Percentiles rank a stretch among this genome's conserved stretches.
phyloP scores from a whole-genome alignment of 2,888 invertebrate species.

The Scrobipalpa atriplicella region DNA sequence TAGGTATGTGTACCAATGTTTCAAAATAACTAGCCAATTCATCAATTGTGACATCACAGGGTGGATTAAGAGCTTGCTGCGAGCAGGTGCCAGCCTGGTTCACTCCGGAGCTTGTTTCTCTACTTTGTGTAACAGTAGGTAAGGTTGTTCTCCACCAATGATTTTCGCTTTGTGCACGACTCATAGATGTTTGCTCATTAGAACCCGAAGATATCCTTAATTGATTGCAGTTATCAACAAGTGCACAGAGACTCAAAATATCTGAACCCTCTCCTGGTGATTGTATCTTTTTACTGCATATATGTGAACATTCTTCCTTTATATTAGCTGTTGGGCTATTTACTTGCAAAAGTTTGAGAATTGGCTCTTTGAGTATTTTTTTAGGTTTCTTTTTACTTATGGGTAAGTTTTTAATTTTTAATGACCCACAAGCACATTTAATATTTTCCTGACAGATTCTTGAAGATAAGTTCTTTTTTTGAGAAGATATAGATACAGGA shows the following conservation, averaged over 20 bases:
- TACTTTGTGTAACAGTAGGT: slow-evolving; percentile 45
- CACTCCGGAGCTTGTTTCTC: slow-evolving; percentile 51
- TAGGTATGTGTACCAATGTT: slow-evolving; percentile 97
- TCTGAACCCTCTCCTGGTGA: slow-evolving; percentile 45
- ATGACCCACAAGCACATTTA: slow-evolving; percentile 59
- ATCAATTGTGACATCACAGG: slow-evolving; percentile 95
- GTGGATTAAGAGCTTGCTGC: slow-evolving; percentile 88
- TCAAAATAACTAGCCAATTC: slow-evolving; percentile 98
- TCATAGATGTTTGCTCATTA: slow-evolving; percentile 40
- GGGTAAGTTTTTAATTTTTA: slow-evolving; percentile 51
- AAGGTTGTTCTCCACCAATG: slow-evolving; percentile 66
- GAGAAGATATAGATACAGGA: slow-evolving; percentile 38
- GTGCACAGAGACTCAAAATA: slow-evolving; percentile 62
- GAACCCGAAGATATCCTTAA: slow-evolving; percentile 63
- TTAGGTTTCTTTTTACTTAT: slow-evolving; percentile 68
- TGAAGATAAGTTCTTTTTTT: slow-evolving; percentile 41
- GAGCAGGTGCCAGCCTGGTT: slow-evolving; percentile 85
- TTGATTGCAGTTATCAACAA: slow-evolving; percentile 74
- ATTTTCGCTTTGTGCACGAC: slow-evolving; percentile 42
- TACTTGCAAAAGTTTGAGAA: slow-evolving; percentile 75
- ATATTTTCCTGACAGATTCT: slow-evolving; percentile 44
- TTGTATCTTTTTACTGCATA: slow-evolving; percentile 40
- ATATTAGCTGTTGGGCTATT: slow-evolving; percentile 41
- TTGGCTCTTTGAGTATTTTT: slow-evolving; percentile 82
- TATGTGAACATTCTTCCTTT: slow-evolving; percentile 40